These are phyloP conservation scores for Coenobita brevimanus DNA, from an alignment of 1,140 invertebrate genomes.

Conservation along the genomic window DNA sequence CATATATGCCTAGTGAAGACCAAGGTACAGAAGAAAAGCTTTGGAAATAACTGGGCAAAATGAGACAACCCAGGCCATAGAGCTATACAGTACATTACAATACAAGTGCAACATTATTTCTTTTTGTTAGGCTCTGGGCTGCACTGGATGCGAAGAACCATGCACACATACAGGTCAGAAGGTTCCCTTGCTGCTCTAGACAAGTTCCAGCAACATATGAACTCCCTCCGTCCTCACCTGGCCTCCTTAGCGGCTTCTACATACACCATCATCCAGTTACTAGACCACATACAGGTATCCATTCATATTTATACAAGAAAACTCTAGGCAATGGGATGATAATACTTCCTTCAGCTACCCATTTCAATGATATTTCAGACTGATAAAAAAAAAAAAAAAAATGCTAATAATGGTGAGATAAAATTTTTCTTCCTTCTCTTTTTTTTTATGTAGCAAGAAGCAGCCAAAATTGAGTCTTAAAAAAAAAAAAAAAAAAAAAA, in stretches of 20 bases:
- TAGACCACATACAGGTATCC: constrained; percentile 39
- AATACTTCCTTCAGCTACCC: not conserved
- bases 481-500: too few relatives aligned
- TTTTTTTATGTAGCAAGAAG: too few relatives aligned
- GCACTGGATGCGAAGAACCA: constrained; percentile 41
- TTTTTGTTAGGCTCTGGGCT: constrained; percentile 20
- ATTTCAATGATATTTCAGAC: not conserved
- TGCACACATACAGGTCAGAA: not conserved
- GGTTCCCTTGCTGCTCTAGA: constrained; percentile 24
- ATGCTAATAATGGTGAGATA: too few relatives aligned
- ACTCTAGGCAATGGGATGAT: not conserved
- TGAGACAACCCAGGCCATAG: too few relatives aligned
- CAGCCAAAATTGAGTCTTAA: too few relatives aligned
- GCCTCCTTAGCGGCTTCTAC: not conserved
- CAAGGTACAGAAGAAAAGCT: too few relatives aligned
- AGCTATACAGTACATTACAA: too few relatives aligned
- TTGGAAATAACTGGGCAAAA: too few relatives aligned
- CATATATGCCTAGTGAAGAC: too few relatives aligned
- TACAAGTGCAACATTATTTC: too few relatives aligned
- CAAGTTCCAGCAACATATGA: constrained; percentile 36
- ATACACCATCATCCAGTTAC: constrained; percentile 34
- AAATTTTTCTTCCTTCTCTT: too few relatives aligned
- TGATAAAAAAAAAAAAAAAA: too few relatives aligned
- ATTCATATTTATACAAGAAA: not conserved
- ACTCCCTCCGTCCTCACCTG: constrained; percentile 10